A percentile compares a stretch with the other conserved stretches of the same genome.
Evolutionary conservation across 2,888 invertebrate species (phyloP).

Genomic region (Metalampra italica): DNA sequence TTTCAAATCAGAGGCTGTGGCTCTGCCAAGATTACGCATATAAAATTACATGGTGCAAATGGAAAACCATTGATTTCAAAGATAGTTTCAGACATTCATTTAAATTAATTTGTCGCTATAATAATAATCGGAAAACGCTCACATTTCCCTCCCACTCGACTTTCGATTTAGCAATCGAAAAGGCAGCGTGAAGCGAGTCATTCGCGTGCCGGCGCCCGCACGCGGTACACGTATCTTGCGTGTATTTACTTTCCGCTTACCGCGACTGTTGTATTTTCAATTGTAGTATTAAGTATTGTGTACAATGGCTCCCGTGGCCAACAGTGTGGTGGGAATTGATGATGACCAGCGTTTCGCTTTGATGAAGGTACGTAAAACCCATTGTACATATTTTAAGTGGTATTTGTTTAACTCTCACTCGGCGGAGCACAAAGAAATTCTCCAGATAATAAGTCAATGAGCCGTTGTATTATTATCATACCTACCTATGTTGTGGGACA

Average conservation of each 20-base stretch:
- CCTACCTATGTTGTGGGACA: too few relatives aligned
- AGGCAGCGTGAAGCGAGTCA: constrained; percentile 17
- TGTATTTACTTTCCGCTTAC: neutral
- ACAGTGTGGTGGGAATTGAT: constrained; percentile 75
- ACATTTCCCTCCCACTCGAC: neutral
- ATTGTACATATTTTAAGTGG: neutral
- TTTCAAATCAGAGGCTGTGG: too few relatives aligned
- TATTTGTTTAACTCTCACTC: too few relatives aligned
- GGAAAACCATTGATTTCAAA: too few relatives aligned
- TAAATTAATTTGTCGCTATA: too few relatives aligned
- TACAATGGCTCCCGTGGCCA: constrained; percentile 65
- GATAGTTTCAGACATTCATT: too few relatives aligned
- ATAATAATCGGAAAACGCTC: too few relatives aligned
- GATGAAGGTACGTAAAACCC: constrained; percentile 81
- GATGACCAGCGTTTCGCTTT: constrained; percentile 87
- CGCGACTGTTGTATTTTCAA: neutral
- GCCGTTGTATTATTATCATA: too few relatives aligned
- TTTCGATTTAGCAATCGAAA: constrained; percentile 5
- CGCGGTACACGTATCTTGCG: constrained; percentile 14
- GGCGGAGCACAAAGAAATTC: too few relatives aligned
- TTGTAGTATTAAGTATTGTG: neutral
- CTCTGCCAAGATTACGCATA: too few relatives aligned
- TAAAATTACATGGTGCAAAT: too few relatives aligned
- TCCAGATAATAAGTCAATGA: too few relatives aligned
- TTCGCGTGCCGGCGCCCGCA: constrained; percentile 25